A percentile compares a stretch with the other conserved stretches of the same genome.
Evolutionary conservation across 2,888 invertebrate genomes (phyloP).

Genomic region (Pyrgus malvae): DNA sequence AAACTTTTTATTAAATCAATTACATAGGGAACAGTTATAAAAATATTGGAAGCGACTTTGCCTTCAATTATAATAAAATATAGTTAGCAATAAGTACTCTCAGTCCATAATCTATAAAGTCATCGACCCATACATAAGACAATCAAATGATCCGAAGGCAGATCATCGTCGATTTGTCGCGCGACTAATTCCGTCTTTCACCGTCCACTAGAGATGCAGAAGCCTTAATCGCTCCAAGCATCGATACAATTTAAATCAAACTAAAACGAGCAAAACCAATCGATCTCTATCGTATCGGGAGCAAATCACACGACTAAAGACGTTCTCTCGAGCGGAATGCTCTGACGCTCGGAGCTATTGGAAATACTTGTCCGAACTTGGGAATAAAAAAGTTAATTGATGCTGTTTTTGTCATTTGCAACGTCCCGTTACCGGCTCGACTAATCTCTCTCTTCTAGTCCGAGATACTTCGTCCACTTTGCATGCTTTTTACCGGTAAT

Average conservation of each 20-base stretch:
- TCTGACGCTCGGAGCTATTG: conserved; percentile 63
- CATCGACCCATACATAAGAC: not conserved
- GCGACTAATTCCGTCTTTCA: conserved; percentile 58
- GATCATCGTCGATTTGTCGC: conserved; percentile 38
- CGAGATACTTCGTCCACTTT: conserved; percentile 49
- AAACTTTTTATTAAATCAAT: too few species aligned
- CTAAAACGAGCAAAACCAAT: conserved; percentile 74
- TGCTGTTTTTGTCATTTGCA: conserved; percentile 67
- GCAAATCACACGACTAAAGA: conserved; percentile 76
- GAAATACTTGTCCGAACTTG: conserved; percentile 67
- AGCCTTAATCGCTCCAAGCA: conserved; percentile 72
- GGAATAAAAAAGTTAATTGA: conserved; percentile 72
- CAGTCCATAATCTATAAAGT: not conserved
- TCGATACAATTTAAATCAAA: conserved; percentile 77
- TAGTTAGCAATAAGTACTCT: too few species aligned
- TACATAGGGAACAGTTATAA: too few species aligned
- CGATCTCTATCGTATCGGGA: conserved; percentile 74
- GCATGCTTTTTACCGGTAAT: conserved; percentile 41
- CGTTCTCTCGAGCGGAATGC: conserved; percentile 66
- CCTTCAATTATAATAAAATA: too few species aligned
- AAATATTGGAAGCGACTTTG: too few species aligned
- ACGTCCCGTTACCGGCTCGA: conserved; percentile 58
- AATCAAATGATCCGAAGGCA: conserved; percentile 8
- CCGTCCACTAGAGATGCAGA: conserved; percentile 52
- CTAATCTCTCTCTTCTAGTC: conserved; percentile 62